Evolutionary conservation across 2,113 vertebrate species (phyloP).

Genomic region (Bujurquina vittata): DNA sequence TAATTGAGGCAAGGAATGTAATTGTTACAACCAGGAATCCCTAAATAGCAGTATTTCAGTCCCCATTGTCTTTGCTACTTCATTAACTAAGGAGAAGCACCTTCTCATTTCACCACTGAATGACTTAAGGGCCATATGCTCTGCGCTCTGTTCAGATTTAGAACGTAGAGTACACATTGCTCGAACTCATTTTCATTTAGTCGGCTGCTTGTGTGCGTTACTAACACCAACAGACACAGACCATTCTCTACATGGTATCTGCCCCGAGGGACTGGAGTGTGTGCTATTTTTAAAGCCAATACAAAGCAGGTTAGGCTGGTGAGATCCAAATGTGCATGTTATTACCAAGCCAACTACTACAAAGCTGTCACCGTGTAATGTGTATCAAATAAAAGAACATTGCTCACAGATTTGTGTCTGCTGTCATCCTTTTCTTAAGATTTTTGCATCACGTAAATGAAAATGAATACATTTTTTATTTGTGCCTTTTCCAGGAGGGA

Average conservation of each 20-base stretch:
- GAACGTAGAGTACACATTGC: slow-evolving; percentile 4
- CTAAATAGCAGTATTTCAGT: not conserved
- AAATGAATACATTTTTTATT: not conserved
- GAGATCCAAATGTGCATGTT: slow-evolving; percentile 16
- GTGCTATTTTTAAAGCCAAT: slow-evolving; percentile 48
- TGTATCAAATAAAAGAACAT: not conserved
- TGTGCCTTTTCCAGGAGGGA: not conserved
- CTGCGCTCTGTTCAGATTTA: not conserved
- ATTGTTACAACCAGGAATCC: not conserved
- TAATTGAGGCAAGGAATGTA: not conserved
- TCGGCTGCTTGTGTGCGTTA: slow-evolving; percentile 19
- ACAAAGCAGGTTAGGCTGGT: slow-evolving; percentile 30
- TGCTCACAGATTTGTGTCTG: slow-evolving; percentile 7
- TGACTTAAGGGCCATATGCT: slow-evolving; percentile 18
- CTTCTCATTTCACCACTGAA: slow-evolving; percentile 2
- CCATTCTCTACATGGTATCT: slow-evolving; percentile 28
- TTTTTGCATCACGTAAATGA: not conserved
- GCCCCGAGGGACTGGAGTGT: slow-evolving; percentile 14
- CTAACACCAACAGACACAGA: slow-evolving; percentile 37
- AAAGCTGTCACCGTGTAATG: not conserved
- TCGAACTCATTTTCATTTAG: slow-evolving; percentile 28
- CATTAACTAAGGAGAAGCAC: slow-evolving; percentile 21
- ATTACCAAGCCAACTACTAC: slow-evolving; percentile 8
- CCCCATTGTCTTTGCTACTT: slow-evolving; percentile 14
- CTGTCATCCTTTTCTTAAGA: not conserved